phyloP scores from a whole-genome alignment of 2,888 invertebrate species.

The Junonia oenone region DNA sequence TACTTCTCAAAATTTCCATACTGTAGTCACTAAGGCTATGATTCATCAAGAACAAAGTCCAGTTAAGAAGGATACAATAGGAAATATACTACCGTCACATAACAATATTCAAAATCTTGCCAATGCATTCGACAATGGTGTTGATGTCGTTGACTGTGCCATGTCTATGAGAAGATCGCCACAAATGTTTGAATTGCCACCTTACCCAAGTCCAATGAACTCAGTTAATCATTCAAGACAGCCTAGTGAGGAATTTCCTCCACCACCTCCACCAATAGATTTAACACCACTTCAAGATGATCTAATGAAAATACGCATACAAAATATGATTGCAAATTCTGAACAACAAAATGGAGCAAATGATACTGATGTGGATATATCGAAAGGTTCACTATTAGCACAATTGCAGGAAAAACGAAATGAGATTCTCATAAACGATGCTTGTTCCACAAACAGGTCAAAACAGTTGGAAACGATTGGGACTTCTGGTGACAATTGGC shows the following conservation, averaged over 20 bases:
- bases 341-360: slow-evolving; percentile 31
- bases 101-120: slow-evolving; percentile 61
- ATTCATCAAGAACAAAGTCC: slow-evolving; percentile 91
- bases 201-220: slow-evolving; percentile 88
- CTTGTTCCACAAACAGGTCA: slow-evolving; percentile 47
- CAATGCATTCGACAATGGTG: slow-evolving; percentile 66
- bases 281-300: slow-evolving; percentile 83
- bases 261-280: slow-evolving; percentile 90
- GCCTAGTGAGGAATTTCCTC: slow-evolving; percentile 93
- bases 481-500: slow-evolving; percentile 81
- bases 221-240: slow-evolving; percentile 90
- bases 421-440: slow-evolving; percentile 76
- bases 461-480: slow-evolving; percentile 49
- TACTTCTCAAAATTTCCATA: slow-evolving; percentile 76
- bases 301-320: slow-evolving; percentile 67
- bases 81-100: slow-evolving; percentile 46
- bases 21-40: slow-evolving; percentile 90
- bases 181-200: slow-evolving; percentile 83
- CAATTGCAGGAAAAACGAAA: slow-evolving; percentile 83
- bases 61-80: slow-evolving; percentile 67
- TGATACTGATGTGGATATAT: slow-evolving; percentile 50
- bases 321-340: slow-evolving; percentile 33
- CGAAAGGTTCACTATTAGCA: slow-evolving; percentile 74
- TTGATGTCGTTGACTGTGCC: slow-evolving; percentile 84
- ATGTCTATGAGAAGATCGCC: slow-evolving; percentile 58